Percentiles rank a stretch among this genome's conserved stretches.
Conservation (phyloP, 2,797 vertebrate genomes). For the Parambassis ranga region DNA sequence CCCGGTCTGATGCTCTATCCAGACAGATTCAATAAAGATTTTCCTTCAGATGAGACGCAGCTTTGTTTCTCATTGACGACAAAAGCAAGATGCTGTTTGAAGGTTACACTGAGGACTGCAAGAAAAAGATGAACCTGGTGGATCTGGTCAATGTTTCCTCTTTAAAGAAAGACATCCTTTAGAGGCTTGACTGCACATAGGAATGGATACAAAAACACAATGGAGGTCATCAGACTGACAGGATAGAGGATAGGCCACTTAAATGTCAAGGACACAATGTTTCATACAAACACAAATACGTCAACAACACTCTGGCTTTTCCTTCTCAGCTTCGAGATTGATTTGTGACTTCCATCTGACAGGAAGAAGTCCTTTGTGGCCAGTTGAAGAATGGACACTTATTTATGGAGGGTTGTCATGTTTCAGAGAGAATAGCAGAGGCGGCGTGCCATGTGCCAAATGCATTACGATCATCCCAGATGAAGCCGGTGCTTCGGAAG, state of each 20-base stretch:
- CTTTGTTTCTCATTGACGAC: conserved; percentile 19
- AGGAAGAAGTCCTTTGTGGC: conserved; percentile 41
- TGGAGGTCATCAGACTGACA: conserved; percentile 30
- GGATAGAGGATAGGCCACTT: conserved; percentile 33
- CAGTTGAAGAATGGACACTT: conserved; percentile 51
- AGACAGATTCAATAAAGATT: conserved; percentile 17
- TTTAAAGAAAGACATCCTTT: conserved; percentile 21
- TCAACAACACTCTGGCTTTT: conserved; percentile 5
- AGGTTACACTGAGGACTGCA: conserved; percentile 2
- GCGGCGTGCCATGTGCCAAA: conserved; percentile 56
- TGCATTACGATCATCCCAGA: conserved; percentile 51
- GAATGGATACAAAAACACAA: conserved; percentile 50
- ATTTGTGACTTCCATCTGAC: conserved; percentile 33
- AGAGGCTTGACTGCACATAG: neutral
- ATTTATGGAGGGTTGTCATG: conserved; percentile 34
- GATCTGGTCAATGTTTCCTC: conserved; percentile 11
- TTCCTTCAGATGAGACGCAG: conserved; percentile 40
- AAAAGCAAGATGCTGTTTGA: conserved; percentile 10
- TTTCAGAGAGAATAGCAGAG: conserved; percentile 40
- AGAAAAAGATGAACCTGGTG: conserved; percentile 7
- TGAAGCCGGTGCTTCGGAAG: conserved; percentile 33
- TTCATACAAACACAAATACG: conserved; percentile 34
- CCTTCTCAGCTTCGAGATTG: conserved; percentile 13
- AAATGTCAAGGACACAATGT: conserved; percentile 45
- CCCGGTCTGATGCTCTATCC: conserved; percentile 10